phyloP scores from a whole-genome alignment of 2,888 invertebrate species.

The Caenorhabditis uteleia region DNA sequence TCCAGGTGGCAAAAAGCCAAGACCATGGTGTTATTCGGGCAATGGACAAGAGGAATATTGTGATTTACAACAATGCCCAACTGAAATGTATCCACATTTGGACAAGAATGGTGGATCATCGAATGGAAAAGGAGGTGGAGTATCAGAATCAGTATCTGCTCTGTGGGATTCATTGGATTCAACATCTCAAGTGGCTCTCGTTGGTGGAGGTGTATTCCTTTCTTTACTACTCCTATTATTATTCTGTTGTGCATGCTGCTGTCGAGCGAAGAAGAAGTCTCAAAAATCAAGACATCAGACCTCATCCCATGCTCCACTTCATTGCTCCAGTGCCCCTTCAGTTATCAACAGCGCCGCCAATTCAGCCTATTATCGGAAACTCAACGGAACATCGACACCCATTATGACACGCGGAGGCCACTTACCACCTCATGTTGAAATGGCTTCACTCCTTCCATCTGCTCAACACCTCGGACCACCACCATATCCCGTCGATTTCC shows the following conservation, averaged over 20 bases:
- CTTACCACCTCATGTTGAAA: conserved; percentile 65
- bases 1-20: conserved; percentile 77
- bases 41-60: conserved; percentile 81
- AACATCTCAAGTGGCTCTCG: conserved; percentile 55
- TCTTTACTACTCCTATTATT: conserved; percentile 57
- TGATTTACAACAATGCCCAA: conserved; percentile 74
- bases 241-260: conserved; percentile 64
- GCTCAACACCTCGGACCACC: conserved; percentile 78
- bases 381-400: conserved; percentile 76
- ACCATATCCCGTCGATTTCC: conserved; percentile 74
- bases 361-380: conserved; percentile 77
- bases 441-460: conserved; percentile 70
- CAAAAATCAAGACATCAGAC: conserved; percentile 23
- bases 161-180: conserved; percentile 60
- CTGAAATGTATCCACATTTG: conserved; percentile 48
- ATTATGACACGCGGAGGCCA: conserved; percentile 65
- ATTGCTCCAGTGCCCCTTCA: conserved; percentile 35
- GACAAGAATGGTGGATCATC: conserved; percentile 9
- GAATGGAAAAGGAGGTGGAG: conserved; percentile 5
- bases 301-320: conserved; percentile 7
- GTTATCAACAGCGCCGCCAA: conserved; percentile 52
- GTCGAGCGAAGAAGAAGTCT: conserved; percentile 54
- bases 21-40: conserved; percentile 53
- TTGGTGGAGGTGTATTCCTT: conserved; percentile 57
- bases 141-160: conserved; percentile 39